Percentiles rank a stretch among this genome's conserved stretches.
These are phyloP conservation scores for Vesta saturnalis DNA, from an alignment of 2,888 invertebrate species.

Conservation along the genomic window DNA sequence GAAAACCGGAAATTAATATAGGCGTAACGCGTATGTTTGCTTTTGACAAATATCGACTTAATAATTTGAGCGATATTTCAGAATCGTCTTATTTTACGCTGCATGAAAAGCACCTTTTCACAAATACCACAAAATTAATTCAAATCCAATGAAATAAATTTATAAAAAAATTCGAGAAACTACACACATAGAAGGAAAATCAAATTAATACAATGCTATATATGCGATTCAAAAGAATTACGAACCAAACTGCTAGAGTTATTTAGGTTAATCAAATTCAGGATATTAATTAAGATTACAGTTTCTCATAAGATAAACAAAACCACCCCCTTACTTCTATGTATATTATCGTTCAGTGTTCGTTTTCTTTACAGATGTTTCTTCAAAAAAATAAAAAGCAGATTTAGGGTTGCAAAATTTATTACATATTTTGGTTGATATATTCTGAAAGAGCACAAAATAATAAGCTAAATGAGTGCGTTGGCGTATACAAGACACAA, in stretches of 20 bases:
- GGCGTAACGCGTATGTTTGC: constrained; percentile 40
- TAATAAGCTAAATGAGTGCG: constrained; percentile 29
- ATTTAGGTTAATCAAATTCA: constrained; percentile 1
- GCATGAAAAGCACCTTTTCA: constrained; percentile 15
- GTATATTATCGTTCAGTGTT: neutral
- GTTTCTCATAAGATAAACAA: neutral
- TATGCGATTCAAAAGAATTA: neutral
- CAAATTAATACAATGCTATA: neutral
- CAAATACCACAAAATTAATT: too few relatives aligned
- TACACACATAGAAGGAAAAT: neutral
- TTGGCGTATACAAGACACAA: constrained; percentile 20
- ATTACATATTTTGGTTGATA: constrained; percentile 14
- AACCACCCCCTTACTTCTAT: neutral
- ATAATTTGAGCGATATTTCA: constrained; percentile 37
- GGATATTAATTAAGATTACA: constrained; percentile 1
- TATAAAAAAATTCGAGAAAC: too few relatives aligned
- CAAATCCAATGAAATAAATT: too few relatives aligned
- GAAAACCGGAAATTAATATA: constrained; percentile 47
- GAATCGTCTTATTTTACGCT: constrained; percentile 32
- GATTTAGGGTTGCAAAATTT: constrained; percentile 19
- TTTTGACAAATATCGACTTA: constrained; percentile 40
- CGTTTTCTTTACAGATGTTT: constrained; percentile 9
- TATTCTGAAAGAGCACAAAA: constrained; percentile 10
- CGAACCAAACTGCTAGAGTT: neutral
- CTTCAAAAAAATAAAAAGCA: constrained; percentile 16